Evolutionary conservation across 2,888 invertebrate genomes (phyloP), one percentile per base, ranked within the genome.

Genomic region (Mycalesis mineus): DNA sequence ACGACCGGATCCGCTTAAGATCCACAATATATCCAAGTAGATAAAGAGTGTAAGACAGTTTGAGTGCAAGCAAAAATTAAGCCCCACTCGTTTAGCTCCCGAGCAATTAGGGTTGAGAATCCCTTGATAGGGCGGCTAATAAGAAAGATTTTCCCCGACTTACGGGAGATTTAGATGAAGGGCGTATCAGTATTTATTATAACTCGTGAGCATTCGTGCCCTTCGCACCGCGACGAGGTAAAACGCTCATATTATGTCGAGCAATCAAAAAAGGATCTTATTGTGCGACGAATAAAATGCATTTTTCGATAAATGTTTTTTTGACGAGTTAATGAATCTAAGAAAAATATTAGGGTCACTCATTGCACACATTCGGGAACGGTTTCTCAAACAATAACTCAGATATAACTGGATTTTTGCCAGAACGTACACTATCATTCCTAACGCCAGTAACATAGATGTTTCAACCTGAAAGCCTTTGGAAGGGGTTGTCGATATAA

Each of bases 151-250:
- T 51, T 57, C 28, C 41, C 52, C 59, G 61, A 57, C 55, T 57
- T 59, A 61, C 55, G 59, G 53, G 61, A 57, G 63, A 53, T 55
- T 59, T 59, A 55, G 41, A 58, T 45, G 49, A 49, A 48, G 53
- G 48, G 36, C 31, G 51, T 49, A 51, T 53, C 49, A 49, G 40
- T 60, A 44, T 53, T 60, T 49, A 56, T 49, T 56, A 52, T 56
- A 33, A 29, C 50, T 31, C 50, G 15, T 51, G 31, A 51, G 50
- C 14, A 37, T 11, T 48, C 47, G 14, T 33, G 13, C 41, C 11
- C 22, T 41, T 36, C 36, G 11, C 36, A 36, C 36, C 4, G 36
- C 36, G 11, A 36, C 36, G 11, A 9, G 11, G 11, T 11, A 11
- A 36, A 1, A 36, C 36, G 33, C 33, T 7, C 33, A 33, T 33